Base-by-base conservation (phyloP, 23 tunicate species). In the Styela clava region DNA sequence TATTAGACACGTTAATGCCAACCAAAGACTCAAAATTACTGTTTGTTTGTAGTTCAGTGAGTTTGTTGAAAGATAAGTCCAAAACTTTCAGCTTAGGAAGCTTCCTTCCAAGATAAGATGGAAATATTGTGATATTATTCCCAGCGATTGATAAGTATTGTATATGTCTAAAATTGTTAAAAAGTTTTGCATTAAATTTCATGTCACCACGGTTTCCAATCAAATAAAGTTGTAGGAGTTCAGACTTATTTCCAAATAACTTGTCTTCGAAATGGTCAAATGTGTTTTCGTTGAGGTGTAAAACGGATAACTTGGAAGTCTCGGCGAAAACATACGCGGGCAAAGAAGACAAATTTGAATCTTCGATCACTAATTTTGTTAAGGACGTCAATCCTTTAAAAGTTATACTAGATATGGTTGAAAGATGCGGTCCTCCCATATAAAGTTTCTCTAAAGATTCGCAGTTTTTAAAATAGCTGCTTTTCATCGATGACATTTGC, bases 11-110 rank as follows among this genome's bases (percentile, higher is more conserved):
- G 31, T 67, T 67, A 18, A 67, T 25, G 16, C 31, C 71, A 0
- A 67, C 22, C 23, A 67, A 29, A 27, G 71, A 67, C 19, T 22
- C 18, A 0, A 67, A 67, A 1, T 25, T 67, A 16, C 23, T 16
- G 0, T 61, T 31, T 44, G 56, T 44, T 16, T 33, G n/a, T 18
- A 78, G 61, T 21, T 78, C 69, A 28, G 35, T 78, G 18, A 78
- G 16, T 0, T 22, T 29, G 82, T 78, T 78, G 0, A 31, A 24
- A 25, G 82, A 78, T 16, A 78, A 31, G 27, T 78, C 82, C 1
- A 78, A 56, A 24, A 52, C 5, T 62, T 61, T 2, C 68, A 78
- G 31, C 23, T 27, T 25, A 19, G 68, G 69, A 28, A 78, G 68
- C 22, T 19, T 1, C 0, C 69, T 34, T 24, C 71, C 71, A 0